Percentiles rank a stretch among this genome's conserved stretches.
Evolutionary conservation across 2,888 invertebrate species (phyloP).

Genomic region (Mamestra brassicae): DNA sequence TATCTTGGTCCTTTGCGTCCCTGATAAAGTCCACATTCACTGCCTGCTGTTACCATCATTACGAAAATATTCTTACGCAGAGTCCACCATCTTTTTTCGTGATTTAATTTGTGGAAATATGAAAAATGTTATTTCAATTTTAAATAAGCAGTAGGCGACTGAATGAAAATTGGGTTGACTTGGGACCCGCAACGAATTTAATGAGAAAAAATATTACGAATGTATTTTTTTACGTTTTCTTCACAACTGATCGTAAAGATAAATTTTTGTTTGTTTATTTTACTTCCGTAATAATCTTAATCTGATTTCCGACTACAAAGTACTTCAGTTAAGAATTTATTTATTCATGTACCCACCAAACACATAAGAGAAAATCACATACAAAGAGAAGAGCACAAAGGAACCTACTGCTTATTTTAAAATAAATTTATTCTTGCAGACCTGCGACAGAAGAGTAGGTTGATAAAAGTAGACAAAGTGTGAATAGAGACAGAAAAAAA

Average conservation of each 20-base stretch:
- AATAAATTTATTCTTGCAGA: too few species aligned
- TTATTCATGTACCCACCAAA: too few species aligned
- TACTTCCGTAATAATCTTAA: neutral
- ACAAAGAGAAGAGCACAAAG: too few species aligned
- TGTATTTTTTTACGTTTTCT: constrained; percentile 39
- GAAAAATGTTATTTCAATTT: constrained; percentile 63
- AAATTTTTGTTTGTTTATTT: constrained; percentile 23
- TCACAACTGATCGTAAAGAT: constrained; percentile 21
- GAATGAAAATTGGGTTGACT: constrained; percentile 61
- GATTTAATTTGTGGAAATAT: constrained; percentile 56
- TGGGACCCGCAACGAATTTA: constrained; percentile 52
- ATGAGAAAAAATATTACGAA: constrained; percentile 55
- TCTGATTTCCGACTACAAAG: neutral
- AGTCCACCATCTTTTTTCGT: constrained; percentile 35
- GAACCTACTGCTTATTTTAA: too few species aligned
- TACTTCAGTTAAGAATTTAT: neutral
- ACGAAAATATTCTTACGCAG: constrained; percentile 26
- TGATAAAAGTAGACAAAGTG: too few species aligned
- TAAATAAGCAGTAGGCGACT: constrained; percentile 58
- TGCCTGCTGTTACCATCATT: constrained; percentile 21
- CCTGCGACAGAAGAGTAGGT: too few species aligned
- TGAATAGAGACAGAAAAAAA: too few species aligned
- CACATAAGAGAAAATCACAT: too few species aligned
- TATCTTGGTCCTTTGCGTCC: neutral
- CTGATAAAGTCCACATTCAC: constrained; percentile 14